Evolutionary conservation across 2,888 invertebrate species (phyloP), one percentile per base, ranked within the genome.

Genomic region (Caenorhabditis sp.): DNA sequence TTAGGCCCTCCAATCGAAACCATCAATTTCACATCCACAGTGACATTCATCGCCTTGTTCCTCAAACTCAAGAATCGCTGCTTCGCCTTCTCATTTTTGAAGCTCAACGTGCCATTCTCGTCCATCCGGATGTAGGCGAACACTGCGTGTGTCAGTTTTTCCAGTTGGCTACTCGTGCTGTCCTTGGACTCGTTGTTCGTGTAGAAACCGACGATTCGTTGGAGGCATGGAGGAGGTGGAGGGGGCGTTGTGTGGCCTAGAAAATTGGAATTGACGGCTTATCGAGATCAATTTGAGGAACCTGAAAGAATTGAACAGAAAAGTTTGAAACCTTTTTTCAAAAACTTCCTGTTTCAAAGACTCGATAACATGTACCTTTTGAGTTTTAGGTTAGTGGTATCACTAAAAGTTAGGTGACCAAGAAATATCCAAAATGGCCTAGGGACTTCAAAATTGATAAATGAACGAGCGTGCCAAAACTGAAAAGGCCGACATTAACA

Each of bases 111-210:
- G 35, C 89, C 88, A 28, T 80, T 74, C 1, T 72, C 31, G 14
- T 72, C 58, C 26, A 86, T 85, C 10, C 80, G 85, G 24, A 66
- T 24, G 19, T 19, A 19, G 47, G 28, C 14, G 31, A 66, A 66
- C 4, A 66, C 19, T 5, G 47, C 24, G 44, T 66, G 64, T 26
- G 64, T 66, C 31, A 66, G 19, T 49, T 66, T 66, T 24, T 24
- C 24, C 6, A 66, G 14, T 66, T 66, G 64, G 7, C 10, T 14
- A 10, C 26, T 54, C 26, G 54, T 54, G 6, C 24, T 54, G 54
- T 54, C 54, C 26, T 54, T 54, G 12, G 54, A 26, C 14, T 54
- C 24, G 14, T 54, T 24, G 26, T 24, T 54, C 2, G 24, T 54
- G 24, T 26, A 54, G 14, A 54, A 24, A 14, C 54, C 54, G 12